These are phyloP conservation scores for Keiferia lycopersicella DNA, from an alignment of 2,888 invertebrate species.

Conservation along the genomic window DNA sequence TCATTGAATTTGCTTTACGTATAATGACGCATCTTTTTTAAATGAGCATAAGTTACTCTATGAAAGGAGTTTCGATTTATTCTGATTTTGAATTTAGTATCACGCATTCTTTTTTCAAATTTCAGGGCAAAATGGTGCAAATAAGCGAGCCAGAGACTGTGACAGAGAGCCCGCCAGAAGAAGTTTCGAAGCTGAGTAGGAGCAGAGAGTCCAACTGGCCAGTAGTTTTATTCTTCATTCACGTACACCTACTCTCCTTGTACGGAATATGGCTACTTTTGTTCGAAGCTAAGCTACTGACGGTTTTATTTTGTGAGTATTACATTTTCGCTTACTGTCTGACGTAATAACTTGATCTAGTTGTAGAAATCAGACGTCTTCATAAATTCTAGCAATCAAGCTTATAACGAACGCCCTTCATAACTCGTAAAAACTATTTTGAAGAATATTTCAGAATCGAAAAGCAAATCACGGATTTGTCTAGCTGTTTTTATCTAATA, in stretches of 20 bases:
- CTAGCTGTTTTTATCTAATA: too few relatives aligned
- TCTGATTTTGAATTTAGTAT: not conserved
- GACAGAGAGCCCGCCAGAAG: constrained; percentile 25
- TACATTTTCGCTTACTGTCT: not conserved
- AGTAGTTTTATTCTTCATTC: constrained; percentile 86
- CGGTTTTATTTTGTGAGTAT: constrained; percentile 84
- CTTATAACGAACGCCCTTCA: too few relatives aligned
- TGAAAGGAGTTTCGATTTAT: not conserved
- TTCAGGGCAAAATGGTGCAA: constrained; percentile 20
- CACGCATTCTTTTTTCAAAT: not conserved
- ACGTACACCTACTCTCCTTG: constrained; percentile 85
- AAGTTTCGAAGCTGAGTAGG: constrained; percentile 44
- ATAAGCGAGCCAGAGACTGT: constrained; percentile 1
- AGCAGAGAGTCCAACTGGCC: constrained; percentile 87
- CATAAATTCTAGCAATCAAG: too few relatives aligned
- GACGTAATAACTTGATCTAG: too few relatives aligned
- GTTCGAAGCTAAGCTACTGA: constrained; percentile 82
- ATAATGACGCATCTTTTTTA: too few relatives aligned
- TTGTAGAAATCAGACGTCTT: too few relatives aligned
- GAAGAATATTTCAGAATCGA: too few relatives aligned
- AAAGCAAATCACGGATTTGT: too few relatives aligned
- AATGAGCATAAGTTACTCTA: too few relatives aligned
- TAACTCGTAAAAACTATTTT: too few relatives aligned
- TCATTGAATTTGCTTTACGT: too few relatives aligned
- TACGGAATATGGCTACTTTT: constrained; percentile 84